Evolutionary conservation across 1,140 invertebrate genomes (phyloP).

Genomic region (Aricia agestis): DNA sequence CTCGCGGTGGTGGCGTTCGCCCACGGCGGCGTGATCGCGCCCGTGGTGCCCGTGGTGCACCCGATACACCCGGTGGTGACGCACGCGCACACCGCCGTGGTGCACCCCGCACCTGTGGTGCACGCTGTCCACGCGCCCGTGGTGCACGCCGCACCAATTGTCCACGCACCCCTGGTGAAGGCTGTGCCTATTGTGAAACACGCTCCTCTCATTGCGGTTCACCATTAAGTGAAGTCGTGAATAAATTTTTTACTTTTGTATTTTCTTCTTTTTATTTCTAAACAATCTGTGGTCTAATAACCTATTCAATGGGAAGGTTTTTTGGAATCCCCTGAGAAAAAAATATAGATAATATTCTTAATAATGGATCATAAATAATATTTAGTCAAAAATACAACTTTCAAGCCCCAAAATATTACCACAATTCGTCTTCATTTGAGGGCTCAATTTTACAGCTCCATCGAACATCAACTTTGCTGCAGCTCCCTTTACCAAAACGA

Average conservation of each 20-base stretch:
- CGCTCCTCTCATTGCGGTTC: constrained; percentile 40
- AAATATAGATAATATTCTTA: too few relatives aligned
- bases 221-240: constrained; percentile 41
- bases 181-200: constrained; percentile 37
- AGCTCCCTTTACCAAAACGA: neutral
- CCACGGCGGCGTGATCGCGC: constrained; percentile 53
- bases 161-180: constrained; percentile 34
- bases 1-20: constrained; percentile 50
- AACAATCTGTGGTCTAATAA: neutral
- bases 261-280: constrained; percentile 18
- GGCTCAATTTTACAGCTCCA: too few relatives aligned
- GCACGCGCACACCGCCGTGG: constrained; percentile 42
- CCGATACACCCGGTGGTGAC: constrained; percentile 46
- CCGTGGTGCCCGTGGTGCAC: constrained; percentile 51
- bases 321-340: too few relatives aligned
- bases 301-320: too few relatives aligned
- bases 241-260: constrained; percentile 26
- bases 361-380: too few relatives aligned
- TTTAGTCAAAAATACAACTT: too few relatives aligned
- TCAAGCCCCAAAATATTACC: too few relatives aligned
- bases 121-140: constrained; percentile 29
- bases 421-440: too few relatives aligned
- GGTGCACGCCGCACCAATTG: constrained; percentile 36
- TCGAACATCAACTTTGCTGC: too few relatives aligned
- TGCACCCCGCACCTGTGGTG: constrained; percentile 47